These are phyloP conservation scores for Holothuria leucospilota DNA, from an alignment of 53 echinoderm and acorn worm species.

Conservation along the genomic window DNA sequence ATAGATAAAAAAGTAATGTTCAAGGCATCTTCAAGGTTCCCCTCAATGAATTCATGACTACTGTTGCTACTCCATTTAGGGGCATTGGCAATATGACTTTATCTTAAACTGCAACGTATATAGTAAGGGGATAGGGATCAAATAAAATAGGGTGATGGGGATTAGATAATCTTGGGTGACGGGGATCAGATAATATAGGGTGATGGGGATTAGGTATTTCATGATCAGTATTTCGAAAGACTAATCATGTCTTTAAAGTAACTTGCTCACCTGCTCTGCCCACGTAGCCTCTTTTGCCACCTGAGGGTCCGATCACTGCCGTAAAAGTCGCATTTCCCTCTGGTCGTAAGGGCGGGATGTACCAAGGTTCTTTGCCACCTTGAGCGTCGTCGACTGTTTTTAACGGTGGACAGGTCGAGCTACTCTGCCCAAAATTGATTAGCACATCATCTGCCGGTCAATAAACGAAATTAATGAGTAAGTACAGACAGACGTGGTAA, in stretches of 20 bases:
- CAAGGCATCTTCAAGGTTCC: too few relatives aligned
- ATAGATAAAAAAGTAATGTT: too few relatives aligned
- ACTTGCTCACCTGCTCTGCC: slow-evolving; percentile 68
- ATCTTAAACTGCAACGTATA: too few relatives aligned
- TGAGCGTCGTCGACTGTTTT: neutral
- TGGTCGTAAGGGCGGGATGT: neutral
- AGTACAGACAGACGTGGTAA: neutral
- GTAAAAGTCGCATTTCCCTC: slow-evolving; percentile 49
- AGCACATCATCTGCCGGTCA: slow-evolving; percentile 13
- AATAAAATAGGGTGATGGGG: too few relatives aligned
- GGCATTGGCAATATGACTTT: too few relatives aligned
- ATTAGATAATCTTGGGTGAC: too few relatives aligned
- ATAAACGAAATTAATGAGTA: neutral
- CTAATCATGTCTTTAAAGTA: neutral
- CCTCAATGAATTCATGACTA: too few relatives aligned
- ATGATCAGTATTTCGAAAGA: too few relatives aligned
- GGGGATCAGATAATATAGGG: too few relatives aligned
- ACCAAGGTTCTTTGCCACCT: slow-evolving; percentile 41
- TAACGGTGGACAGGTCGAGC: slow-evolving; percentile 56
- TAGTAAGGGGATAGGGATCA: too few relatives aligned
- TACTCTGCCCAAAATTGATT: slow-evolving; percentile 56
- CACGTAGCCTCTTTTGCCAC: slow-evolving; percentile 75
- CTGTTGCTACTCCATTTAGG: too few relatives aligned
- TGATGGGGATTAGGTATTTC: too few relatives aligned
- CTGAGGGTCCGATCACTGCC: slow-evolving; percentile 76